These are phyloP conservation scores for Blastobasis lacticolella DNA, from an alignment of 2,888 invertebrate genomes.

Conservation along the genomic window DNA sequence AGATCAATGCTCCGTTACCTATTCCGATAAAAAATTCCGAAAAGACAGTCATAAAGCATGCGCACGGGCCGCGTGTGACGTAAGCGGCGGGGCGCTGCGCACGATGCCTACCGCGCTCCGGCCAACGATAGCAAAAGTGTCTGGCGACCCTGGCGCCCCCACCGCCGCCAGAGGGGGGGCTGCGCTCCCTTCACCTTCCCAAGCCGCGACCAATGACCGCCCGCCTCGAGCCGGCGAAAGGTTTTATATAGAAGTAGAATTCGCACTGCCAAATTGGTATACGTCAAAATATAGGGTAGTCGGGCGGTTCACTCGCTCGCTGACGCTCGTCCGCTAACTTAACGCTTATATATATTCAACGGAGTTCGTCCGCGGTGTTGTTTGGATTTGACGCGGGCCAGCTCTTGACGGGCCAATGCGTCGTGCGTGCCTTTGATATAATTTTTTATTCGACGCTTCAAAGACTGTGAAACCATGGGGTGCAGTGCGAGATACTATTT, in stretches of 20 bases:
- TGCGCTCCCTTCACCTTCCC: slow-evolving; percentile 61
- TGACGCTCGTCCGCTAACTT: slow-evolving; percentile 17
- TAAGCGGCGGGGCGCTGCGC: slow-evolving; percentile 18
- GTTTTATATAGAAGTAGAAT: slow-evolving; percentile 78
- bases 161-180: slow-evolving; percentile 31
- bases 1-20: too few relatives aligned
- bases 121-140: slow-evolving; percentile 67
- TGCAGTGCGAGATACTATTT: slow-evolving; percentile 69
- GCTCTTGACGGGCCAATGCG: slow-evolving; percentile 47
- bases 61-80: neutral
- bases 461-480: slow-evolving; percentile 61
- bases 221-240: slow-evolving; percentile 74
- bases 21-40: too few relatives aligned
- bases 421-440: slow-evolving; percentile 34
- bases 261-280: slow-evolving; percentile 74
- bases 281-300: slow-evolving; percentile 78
- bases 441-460: slow-evolving; percentile 24
- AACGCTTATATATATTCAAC: too few relatives aligned
- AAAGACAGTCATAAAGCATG: too few relatives aligned
- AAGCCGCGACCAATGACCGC: slow-evolving; percentile 62
- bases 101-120: slow-evolving; percentile 44
- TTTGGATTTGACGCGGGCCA: slow-evolving; percentile 33
- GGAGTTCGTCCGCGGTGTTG: slow-evolving; percentile 31
- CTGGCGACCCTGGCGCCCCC: slow-evolving; percentile 65
- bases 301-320: slow-evolving; percentile 64